These are phyloP conservation scores for Molothrus ater DNA, from an alignment of 2,797 vertebrate species.

Conservation along the genomic window DNA sequence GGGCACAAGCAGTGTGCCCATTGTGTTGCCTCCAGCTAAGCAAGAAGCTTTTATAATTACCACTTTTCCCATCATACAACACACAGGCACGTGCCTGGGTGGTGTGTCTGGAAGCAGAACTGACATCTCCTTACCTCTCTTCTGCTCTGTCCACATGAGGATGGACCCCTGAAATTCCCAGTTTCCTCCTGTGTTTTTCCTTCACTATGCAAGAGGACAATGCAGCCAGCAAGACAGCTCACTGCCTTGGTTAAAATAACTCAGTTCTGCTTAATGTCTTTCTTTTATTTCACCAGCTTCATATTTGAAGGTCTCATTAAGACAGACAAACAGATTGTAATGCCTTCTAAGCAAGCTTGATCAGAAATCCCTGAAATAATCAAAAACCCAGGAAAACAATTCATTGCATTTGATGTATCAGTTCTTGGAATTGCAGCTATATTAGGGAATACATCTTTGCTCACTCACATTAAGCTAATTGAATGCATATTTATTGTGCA, in stretches of 20 bases:
- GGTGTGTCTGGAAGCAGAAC: background rate
- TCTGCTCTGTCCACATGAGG: background rate
- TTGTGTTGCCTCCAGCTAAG: background rate
- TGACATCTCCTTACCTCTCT: background rate
- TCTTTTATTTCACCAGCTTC: background rate
- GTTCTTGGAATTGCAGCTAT: constrained; percentile 45
- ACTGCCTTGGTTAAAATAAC: background rate
- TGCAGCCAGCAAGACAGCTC: background rate
- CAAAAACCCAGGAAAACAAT: background rate
- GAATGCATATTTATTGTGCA: constrained; percentile 39
- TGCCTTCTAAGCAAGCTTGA: background rate
- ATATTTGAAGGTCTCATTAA: background rate
- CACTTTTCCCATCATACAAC: background rate
- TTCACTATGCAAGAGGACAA: background rate
- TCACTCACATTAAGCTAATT: constrained; percentile 36
- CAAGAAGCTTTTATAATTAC: background rate
- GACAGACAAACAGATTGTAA: background rate
- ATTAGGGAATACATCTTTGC: background rate
- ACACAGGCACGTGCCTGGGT: accelerated
- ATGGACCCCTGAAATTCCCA: background rate
- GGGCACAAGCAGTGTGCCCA: background rate
- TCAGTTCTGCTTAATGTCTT: background rate
- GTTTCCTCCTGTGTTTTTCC: background rate
- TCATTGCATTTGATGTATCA: background rate
- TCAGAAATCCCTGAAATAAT: constrained; percentile 31